Percentiles rank a stretch among this genome's conserved stretches.
phyloP scores from a whole-genome alignment of 2,888 invertebrate genomes.

The Plebejus argus region DNA sequence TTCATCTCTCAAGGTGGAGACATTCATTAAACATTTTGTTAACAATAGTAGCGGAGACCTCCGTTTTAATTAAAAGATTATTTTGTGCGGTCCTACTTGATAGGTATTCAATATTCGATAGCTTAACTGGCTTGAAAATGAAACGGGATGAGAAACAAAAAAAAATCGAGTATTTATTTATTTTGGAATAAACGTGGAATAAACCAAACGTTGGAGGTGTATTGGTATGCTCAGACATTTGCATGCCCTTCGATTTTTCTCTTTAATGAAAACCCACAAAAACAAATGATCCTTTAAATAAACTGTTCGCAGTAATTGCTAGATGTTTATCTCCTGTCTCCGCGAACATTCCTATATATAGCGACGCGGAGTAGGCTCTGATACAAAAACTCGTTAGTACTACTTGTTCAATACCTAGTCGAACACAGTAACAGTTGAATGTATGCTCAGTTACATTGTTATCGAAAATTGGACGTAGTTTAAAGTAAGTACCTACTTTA shows the following conservation, averaged over 20 bases:
- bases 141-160: not conserved
- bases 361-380: not conserved
- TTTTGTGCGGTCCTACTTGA: too few relatives aligned
- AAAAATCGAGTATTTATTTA: not conserved
- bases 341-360: not conserved
- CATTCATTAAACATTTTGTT: not conserved
- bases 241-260: slow-evolving; percentile 16
- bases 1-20: not conserved
- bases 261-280: slow-evolving; percentile 22
- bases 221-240: not conserved
- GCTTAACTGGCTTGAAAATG: not conserved
- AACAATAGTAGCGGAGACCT: not conserved
- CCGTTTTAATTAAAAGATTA: not conserved
- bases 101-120: not conserved
- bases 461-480: too few relatives aligned
- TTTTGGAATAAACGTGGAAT: not conserved
- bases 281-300: slow-evolving; percentile 30
- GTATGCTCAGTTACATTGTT: too few relatives aligned
- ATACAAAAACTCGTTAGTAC: not conserved
- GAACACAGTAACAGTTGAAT: not conserved
- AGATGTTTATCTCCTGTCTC: slow-evolving; percentile 24
- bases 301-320: slow-evolving; percentile 27
- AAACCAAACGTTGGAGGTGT: not conserved
- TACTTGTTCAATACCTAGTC: not conserved
- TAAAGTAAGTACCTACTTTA: too few relatives aligned